Evolutionary conservation across 1,140 invertebrate species (phyloP).

Genomic region (Pygmarrhopalites habei): DNA sequence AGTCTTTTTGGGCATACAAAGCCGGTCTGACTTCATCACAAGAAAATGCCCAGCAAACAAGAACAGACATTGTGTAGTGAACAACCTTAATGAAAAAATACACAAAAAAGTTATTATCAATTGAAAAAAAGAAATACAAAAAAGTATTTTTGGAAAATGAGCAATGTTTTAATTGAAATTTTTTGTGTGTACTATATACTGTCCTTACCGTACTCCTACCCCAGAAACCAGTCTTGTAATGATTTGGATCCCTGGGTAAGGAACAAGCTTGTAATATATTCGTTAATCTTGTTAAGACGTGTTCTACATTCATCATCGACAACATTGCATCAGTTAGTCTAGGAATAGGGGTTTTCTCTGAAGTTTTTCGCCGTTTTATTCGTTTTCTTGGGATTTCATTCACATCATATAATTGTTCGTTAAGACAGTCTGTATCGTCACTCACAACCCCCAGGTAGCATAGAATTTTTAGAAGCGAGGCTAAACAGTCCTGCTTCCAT

Average conservation of each 20-base stretch:
- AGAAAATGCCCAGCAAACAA: slow-evolving; percentile 78
- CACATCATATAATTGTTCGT: slow-evolving; percentile 35
- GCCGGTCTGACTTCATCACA: slow-evolving; percentile 55
- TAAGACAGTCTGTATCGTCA: slow-evolving; percentile 36
- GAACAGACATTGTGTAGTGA: slow-evolving; percentile 69
- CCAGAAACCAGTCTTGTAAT: slow-evolving; percentile 80
- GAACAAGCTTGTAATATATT: slow-evolving; percentile 81
- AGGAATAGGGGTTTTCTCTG: slow-evolving; percentile 58
- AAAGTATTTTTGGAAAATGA: background rate
- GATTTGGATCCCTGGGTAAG: slow-evolving; percentile 64
- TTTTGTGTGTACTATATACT: background rate
- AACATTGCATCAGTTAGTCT: slow-evolving; percentile 64
- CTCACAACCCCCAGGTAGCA: slow-evolving; percentile 68
- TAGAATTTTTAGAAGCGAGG: slow-evolving; percentile 71
- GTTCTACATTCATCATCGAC: slow-evolving; percentile 71
- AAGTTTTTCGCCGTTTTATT: slow-evolving; percentile 42
- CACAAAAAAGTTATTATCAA: no score
- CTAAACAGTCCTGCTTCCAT: slow-evolving; percentile 90
- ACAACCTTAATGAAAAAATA: slow-evolving; percentile 49
- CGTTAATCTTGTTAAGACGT: slow-evolving; percentile 71
- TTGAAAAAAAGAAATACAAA: background rate
- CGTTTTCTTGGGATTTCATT: slow-evolving; percentile 33
- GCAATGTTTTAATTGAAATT: background rate
- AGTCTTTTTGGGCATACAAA: slow-evolving; percentile 58
- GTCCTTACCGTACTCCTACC: slow-evolving; percentile 64